A percentile compares a stretch with the other conserved stretches of the same genome.
phyloP scores from a whole-genome alignment of 2,888 invertebrate species.

The Nephrotoma flavescens region DNA sequence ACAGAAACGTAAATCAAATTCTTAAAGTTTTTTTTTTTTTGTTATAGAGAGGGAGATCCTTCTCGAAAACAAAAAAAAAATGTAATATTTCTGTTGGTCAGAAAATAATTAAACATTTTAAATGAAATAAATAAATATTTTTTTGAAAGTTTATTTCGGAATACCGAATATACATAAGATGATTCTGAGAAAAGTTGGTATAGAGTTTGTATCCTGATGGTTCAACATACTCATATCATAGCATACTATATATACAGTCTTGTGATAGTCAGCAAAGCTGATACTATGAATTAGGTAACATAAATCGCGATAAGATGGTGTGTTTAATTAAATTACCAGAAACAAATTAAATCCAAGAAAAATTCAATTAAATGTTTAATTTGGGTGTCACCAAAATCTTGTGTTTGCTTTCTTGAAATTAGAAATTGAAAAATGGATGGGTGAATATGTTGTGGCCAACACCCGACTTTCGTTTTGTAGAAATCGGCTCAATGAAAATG shows the following conservation, averaged over 20 bases:
- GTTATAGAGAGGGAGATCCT: background rate
- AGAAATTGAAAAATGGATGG: too few relatives aligned
- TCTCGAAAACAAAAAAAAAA: background rate
- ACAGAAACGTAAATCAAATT: background rate
- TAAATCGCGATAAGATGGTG: too few relatives aligned
- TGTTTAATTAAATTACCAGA: background rate
- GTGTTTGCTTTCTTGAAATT: background rate
- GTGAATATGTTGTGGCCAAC: too few relatives aligned
- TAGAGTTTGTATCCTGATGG: too few relatives aligned
- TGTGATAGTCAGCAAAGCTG: too few relatives aligned
- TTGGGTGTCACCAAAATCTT: background rate
- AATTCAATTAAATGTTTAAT: background rate
- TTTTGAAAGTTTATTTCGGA: background rate
- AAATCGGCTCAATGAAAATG: too few relatives aligned
- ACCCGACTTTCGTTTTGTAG: too few relatives aligned
- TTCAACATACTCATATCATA: too few relatives aligned
- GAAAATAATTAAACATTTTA: background rate
- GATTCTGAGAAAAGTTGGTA: too few relatives aligned
- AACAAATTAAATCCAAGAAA: background rate
- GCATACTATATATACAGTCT: too few relatives aligned
- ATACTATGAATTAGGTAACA: too few relatives aligned
- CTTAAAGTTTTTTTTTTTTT: background rate
- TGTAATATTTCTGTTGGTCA: background rate
- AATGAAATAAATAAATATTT: background rate
- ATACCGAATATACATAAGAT: too few relatives aligned